Evolutionary conservation across 2,113 vertebrate genomes (phyloP), one percentile per base, ranked within the genome.

Genomic region (Mionectes macconnelli): DNA sequence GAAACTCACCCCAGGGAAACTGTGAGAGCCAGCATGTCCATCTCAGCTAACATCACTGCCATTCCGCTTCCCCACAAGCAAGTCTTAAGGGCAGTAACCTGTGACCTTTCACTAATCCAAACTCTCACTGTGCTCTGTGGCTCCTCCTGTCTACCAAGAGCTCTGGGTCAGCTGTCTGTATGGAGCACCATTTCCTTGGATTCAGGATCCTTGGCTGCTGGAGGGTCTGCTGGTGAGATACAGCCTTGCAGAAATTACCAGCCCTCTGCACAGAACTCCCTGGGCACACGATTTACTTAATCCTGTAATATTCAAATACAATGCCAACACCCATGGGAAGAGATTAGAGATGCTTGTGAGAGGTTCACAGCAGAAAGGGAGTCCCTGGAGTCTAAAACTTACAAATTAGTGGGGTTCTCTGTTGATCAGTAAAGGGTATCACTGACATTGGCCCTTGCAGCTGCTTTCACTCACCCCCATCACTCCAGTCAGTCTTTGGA

Each of bases 21-120:
- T 28, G 1, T 37, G 75, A 42, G 20, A 78, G 63, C 27, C 63
- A 70, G 37, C 1, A 0, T 1, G 12, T 21, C 59, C 67, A 52
- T 17, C 44, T 27, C 47, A 64, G 33, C 15, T 55, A 62, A 69
- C 21, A 37, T 0, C 2, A 1, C 53, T 59, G 15, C 2, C 53
- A 68, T 8, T 37, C 80, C 5, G 1, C 67, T 57, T 21, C 64
- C 18, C 33, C 56, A 37, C 12, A 40, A 20, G 27, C 11, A 27
- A 79, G 22, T 9, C n/a, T 5, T 47, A 28, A 49, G 20, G 14
- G 57, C 62, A 47, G 19, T 21, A 59, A 55, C 47, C 63, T 47
- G 27, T 4, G 45, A 67, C 31, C 40, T 83, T 2, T 24, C 23
- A 62, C 37, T 21, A 66, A 33, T 11, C 25, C 67, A 52, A n/a